Base-by-base conservation (phyloP, 2,888 invertebrate genomes). In the Drosophila barbarae region DNA sequence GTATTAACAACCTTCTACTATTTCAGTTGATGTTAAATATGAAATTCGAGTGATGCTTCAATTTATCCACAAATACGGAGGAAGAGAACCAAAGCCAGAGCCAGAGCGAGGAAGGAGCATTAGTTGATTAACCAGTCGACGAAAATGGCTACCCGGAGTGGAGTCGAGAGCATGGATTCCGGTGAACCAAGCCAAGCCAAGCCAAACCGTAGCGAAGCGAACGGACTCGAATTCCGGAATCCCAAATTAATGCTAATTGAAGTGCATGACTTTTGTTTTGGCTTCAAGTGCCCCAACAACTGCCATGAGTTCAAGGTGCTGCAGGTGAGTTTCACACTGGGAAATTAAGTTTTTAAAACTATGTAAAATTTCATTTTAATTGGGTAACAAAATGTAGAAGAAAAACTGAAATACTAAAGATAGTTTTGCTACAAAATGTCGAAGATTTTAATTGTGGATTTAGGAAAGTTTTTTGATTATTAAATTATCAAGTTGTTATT, bases 211-310 rank as follows among this genome's bases (percentile, higher is more conserved):
- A 36, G 35, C 12, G 52, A 21, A 21, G 26, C n/a, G 12, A 28
- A 42, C 28, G 10, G 35, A 26, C 52, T 26, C 13, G 8, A 28
- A 52, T 52, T 36, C 30, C 42, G 21, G 30, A 58, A 35, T 58
- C 15, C 23, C 42, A 58, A 59, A 59, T 58, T 59, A 58, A 44
- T 58, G 42, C 58, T 36, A 59, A 59, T 58, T 59, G 59, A 58
- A 59, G 42, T 44, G 59, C 35, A 57, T 58, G 58, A 34, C 57
- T 32, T 39, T 57, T 38, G 54, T 39, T 32, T 39, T 54, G 57
- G 39, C 39, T 30, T 18, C 30, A 10, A 55, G 34, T 32, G 26
- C 26, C 26, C 18, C 12, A 2, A 18, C 34, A 26, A 36, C 26
- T 46, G 52, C 10, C 54, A 8, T 18, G 9, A 34, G 50, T 26